These are phyloP conservation scores for Drosophila arawakana DNA, from an alignment of 1,140 invertebrate genomes.

Conservation along the genomic window DNA sequence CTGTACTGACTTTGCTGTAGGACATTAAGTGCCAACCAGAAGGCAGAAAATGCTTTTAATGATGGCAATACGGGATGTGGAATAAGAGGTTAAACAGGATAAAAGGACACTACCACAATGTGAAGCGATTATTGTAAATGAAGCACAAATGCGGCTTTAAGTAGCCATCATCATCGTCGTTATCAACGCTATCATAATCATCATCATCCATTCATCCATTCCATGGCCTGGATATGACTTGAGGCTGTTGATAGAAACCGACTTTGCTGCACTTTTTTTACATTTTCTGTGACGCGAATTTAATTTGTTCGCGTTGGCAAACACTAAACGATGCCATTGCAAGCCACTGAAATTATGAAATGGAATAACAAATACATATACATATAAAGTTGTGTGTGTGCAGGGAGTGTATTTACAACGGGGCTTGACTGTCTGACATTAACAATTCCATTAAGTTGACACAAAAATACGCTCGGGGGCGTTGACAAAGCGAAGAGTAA, in stretches of 20 bases:
- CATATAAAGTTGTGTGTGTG: too few species aligned
- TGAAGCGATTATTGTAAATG: conserved; percentile 71
- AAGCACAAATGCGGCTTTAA: conserved; percentile 64
- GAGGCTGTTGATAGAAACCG: conserved; percentile 24
- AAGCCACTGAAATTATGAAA: neutral
- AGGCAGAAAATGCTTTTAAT: conserved; percentile 66
- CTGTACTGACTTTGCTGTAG: conserved; percentile 5
- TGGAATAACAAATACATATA: conserved; percentile 37
- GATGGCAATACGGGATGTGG: conserved; percentile 11
- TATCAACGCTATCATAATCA: neutral
- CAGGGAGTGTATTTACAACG: neutral
- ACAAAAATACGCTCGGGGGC: conserved; percentile 26
- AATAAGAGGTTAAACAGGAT: neutral
- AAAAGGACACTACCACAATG: neutral
- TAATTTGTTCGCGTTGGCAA: neutral
- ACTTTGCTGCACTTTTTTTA: neutral
- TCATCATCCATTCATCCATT: conserved; percentile 20
- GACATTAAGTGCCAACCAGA: conserved; percentile 10
- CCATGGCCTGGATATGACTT: conserved; percentile 7
- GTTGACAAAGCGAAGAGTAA: conserved; percentile 31
- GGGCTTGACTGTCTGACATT: conserved; percentile 58
- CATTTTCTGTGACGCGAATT: neutral
- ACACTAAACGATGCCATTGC: neutral
- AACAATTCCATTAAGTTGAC: conserved; percentile 74
- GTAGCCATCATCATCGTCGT: conserved; percentile 20